These are phyloP conservation scores for Chymomyza caudatula DNA, from an alignment of 2,888 invertebrate genomes.

Conservation along the genomic window DNA sequence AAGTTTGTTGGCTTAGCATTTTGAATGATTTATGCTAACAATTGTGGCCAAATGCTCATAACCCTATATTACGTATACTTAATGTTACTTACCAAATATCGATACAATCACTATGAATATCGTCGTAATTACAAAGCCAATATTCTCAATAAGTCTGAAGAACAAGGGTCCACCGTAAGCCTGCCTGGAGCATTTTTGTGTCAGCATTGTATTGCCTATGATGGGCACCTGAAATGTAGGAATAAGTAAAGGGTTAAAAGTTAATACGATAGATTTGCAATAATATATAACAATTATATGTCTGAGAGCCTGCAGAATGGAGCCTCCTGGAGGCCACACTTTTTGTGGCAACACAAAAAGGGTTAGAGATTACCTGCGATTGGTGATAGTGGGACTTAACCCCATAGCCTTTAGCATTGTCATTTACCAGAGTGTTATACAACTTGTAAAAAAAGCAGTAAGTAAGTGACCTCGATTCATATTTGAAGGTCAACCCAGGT, in stretches of 20 bases:
- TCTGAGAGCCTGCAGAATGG: neutral
- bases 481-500: too few relatives aligned
- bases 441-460: too few relatives aligned
- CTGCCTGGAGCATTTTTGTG: conserved; percentile 65
- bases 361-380: too few relatives aligned
- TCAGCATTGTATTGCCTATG: conserved; percentile 55
- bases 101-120: conserved; percentile 64
- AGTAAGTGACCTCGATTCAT: too few relatives aligned
- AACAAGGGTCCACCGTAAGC: conserved; percentile 63
- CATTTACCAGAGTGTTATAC: too few relatives aligned
- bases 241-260: too few relatives aligned
- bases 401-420: too few relatives aligned
- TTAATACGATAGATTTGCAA: conserved; percentile 19
- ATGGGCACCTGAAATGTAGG: conserved; percentile 72
- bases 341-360: too few relatives aligned
- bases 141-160: conserved; percentile 70
- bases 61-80: conserved; percentile 8
- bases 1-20: neutral
- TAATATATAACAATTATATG: neutral
- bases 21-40: neutral
- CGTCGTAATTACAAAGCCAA: conserved; percentile 73
- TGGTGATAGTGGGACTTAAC: too few relatives aligned
- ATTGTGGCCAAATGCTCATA: neutral
- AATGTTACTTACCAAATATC: conserved; percentile 73
- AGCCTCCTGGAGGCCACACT: too few relatives aligned